These are phyloP conservation scores for Patella pellucida DNA, from an alignment of 2,888 invertebrate genomes.

Conservation along the genomic window DNA sequence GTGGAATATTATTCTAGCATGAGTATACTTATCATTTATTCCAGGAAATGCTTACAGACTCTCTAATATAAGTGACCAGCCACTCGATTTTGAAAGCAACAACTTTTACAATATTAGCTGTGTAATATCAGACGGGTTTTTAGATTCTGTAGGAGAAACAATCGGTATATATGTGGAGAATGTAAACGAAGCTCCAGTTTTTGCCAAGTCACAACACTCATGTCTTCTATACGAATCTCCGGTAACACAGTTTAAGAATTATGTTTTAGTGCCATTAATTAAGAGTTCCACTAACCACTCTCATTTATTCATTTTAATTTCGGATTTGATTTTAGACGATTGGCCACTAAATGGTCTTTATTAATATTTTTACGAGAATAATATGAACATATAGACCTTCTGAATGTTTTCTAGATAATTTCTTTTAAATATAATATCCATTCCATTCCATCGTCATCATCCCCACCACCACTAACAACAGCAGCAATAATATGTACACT, in stretches of 20 bases:
- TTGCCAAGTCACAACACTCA: background rate
- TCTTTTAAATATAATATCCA: too few relatives aligned
- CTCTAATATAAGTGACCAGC: background rate
- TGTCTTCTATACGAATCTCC: constrained; percentile 12
- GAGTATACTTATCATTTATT: background rate
- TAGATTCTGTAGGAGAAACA: background rate
- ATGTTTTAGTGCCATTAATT: background rate
- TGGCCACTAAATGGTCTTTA: background rate
- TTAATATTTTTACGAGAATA: background rate
- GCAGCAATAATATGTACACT: too few relatives aligned
- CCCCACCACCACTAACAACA: too few relatives aligned
- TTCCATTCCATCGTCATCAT: too few relatives aligned
- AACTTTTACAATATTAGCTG: constrained; percentile 8
- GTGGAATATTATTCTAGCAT: too few relatives aligned
- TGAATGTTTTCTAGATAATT: too few relatives aligned
- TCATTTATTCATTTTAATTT: too few relatives aligned
- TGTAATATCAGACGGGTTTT: constrained; percentile 11
- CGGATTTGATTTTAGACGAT: background rate
- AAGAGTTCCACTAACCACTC: too few relatives aligned
- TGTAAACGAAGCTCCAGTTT: constrained; percentile 20
- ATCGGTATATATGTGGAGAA: constrained; percentile 5
- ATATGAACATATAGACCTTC: too few relatives aligned
- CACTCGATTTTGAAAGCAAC: constrained; percentile 15
- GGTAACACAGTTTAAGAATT: background rate
- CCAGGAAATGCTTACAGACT: background rate